Evolutionary conservation across 1,140 invertebrate species (phyloP), one percentile per base, ranked within the genome.

Genomic region (Sminthurinus signatus): DNA sequence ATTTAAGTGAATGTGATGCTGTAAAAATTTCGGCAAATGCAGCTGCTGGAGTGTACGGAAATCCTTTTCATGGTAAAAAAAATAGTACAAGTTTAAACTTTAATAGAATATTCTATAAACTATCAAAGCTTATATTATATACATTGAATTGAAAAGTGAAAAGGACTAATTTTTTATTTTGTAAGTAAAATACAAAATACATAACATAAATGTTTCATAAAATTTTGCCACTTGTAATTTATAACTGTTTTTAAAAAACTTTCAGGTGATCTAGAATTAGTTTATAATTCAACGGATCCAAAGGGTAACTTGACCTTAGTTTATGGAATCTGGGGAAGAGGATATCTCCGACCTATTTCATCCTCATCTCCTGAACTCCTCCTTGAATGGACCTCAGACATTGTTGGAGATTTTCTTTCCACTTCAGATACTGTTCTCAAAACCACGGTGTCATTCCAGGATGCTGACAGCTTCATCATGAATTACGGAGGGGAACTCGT

Each of bases 1-100:
- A n/a, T n/a, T n/a, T n/a, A n/a, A n/a, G n/a, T n/a, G n/a, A n/a
- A n/a, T n/a, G n/a, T n/a, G n/a, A n/a, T n/a, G n/a, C n/a, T 36
- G 15, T 36, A 36, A 36, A 36, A 15, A 15, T 36, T 36, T 5
- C 5, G 32, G 5, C 32, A 36, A 36, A 8, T 48, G 44, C 5
- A 48, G 44, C 44, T 8, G 44, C 44, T 48, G 44, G 44, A 48
- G 8, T 48, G 5, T 48, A 21, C 19, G 44, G 44, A 19, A 48
- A 48, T 19, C 44, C 44, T 19, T 48, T 48, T 25, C 44, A 48
- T 25, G 44, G 44, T 48, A n/a, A 48, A 48, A 25, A 25, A 25
- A 48, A 25, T 25, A 48, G 4, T 48, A 42, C 10, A 12, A 10
- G 10, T 42, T 42, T 42, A 42, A 12, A 42, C 39, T 12, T 42